Base-by-base conservation (phyloP, 2,113 vertebrate genomes). In the Zosterops borbonicus region DNA sequence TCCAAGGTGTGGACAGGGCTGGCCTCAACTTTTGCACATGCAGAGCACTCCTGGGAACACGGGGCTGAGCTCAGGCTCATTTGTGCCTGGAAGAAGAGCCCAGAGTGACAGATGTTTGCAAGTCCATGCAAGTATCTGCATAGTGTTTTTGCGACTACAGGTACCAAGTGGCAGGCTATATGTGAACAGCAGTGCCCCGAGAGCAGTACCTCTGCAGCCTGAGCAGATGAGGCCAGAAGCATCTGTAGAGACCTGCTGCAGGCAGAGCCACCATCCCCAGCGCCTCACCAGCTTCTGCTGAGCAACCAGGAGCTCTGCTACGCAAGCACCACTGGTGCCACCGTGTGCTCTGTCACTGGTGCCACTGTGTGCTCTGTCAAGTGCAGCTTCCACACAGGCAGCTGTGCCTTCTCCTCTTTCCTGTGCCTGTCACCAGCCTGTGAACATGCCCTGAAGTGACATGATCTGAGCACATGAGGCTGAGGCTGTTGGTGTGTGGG, bases 1-100 rank as follows among this genome's bases (percentile, higher is more conserved):
- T 14, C 11, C 1, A 1, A 39, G 41, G 14, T 0, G 0, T 12
- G 33, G 25, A 8, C 1, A 9, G 19, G 20, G 39, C 53, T 83
- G 44, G 23, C 31, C 49, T 69, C 67, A 22, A 11, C 37, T 37
- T 39, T 5, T 39, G 27, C 44, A 44, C 24, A 3, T 0, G 0
- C 33, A 76, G 22, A 67, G 19, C 29, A 5, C 9, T 69, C 35
- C 11, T 3, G 3, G 78, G 35, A 86, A 55, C 35, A 14, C 1
- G 0, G 33, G 23, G 35, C 67, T 60, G 58, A 69, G 28, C 63
- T 71, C 62, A 18, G 24, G 15, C 29, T 86, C 20, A 4, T 39
- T 28, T 55, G 14, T 41, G 37, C 63, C 24, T 0, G 0, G 10
- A 39, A 47, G 41, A 37, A 73, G 68, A 73, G 19, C 44, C 25